Evolutionary conservation across 2,888 invertebrate genomes (phyloP), one percentile per base, ranked within the genome.

Genomic region (Thumatha senex): DNA sequence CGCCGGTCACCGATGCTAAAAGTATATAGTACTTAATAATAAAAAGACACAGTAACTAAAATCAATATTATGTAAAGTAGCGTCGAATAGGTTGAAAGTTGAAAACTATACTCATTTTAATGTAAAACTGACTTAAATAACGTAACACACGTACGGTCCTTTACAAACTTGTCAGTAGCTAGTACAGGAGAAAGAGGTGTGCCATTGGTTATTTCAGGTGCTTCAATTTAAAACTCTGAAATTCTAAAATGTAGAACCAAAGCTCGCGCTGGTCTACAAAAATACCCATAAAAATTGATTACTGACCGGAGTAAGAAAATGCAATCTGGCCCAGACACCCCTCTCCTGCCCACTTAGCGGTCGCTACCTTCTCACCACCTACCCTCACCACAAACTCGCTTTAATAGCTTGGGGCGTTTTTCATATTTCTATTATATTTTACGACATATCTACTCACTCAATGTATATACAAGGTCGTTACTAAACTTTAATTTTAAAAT

Each of bases 241-340:
- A 11, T 2, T 8, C 9, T 8, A 8, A 31, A 11, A n/a, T 51
- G 52, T 55, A 56, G 49, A 65, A 67, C 60, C 54, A 55, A 63
- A 50, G 50, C 67, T 64, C 63, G 63, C 68, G 64, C 67, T 72
- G 77, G 79, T 78, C 79, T 80, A 82, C 84, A 80, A 84, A 85
- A 87, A 84, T 82, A 72, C 74, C 79, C 85, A 83, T 87, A 89
- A 88, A 89, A 89, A 87, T 88, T 89, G 86, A 89, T 89, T 89
- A 86, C 86, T 82, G 73, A 74, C 79, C 82, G 79, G 78, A 82
- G 85, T 84, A 86, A 86, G 88, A 82, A 86, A 89, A 87, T 88
- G 86, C 87, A 89, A 89, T 89, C 86, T 84, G 81, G 80, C 77
- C 73, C 77, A 49, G 45, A 31, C 63, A 71, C 60, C 68, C 34